Percentiles rank a stretch among this genome's conserved stretches.
Evolutionary conservation across 2,797 vertebrate species (phyloP).

Genomic region (Sus cebifrons): DNA sequence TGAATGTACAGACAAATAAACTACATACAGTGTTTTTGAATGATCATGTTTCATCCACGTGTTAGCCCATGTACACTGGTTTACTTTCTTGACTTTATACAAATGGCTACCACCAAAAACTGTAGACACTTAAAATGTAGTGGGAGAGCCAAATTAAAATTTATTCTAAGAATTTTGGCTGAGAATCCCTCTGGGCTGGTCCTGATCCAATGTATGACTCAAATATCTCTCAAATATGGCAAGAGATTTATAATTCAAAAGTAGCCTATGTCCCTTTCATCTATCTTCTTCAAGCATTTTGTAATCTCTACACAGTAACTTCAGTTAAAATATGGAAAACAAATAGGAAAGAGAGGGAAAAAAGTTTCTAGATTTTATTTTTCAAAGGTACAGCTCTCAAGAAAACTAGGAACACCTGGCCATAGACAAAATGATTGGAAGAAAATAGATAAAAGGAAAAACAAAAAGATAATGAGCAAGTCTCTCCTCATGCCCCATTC

Average conservation of each 20-base stretch:
- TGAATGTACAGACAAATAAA: neutral
- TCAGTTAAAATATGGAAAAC: neutral
- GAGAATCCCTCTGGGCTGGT: neutral
- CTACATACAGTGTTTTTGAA: neutral
- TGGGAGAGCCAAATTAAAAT: neutral
- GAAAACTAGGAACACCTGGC: neutral
- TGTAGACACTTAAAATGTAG: neutral
- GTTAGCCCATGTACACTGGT: neutral
- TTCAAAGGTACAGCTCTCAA: constrained; percentile 9
- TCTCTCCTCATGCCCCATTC: neutral
- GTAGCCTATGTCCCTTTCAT: neutral
- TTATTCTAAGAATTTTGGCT: neutral
- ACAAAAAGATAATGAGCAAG: neutral
- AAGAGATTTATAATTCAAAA: neutral
- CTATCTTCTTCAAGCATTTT: neutral
- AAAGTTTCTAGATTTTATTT: neutral
- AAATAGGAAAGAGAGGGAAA: neutral
- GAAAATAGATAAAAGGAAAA: neutral
- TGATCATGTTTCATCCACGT: neutral
- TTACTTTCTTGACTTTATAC: neutral
- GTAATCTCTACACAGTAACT: neutral
- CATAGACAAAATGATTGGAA: neutral
- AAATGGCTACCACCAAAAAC: neutral
- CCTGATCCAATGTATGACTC: neutral
- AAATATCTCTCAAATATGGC: neutral